These are phyloP conservation scores for Athripsodes cinereus DNA, from an alignment of 2,888 invertebrate genomes.

Conservation along the genomic window DNA sequence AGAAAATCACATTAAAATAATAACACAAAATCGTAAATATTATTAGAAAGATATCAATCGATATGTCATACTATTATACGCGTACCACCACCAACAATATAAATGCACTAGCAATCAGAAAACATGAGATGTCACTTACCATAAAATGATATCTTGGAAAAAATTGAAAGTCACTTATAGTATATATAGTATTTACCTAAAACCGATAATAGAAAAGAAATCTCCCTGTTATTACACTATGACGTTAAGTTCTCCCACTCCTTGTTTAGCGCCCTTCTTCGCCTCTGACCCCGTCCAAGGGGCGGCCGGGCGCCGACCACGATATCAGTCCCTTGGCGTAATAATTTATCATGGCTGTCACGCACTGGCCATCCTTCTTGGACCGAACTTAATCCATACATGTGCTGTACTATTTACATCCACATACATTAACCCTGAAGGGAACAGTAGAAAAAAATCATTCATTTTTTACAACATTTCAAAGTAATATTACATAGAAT, in stretches of 20 bases:
- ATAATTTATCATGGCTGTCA: conserved; percentile 27
- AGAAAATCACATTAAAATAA: neutral
- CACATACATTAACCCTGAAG: neutral
- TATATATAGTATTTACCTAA: no score
- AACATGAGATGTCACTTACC: neutral
- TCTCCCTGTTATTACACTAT: neutral
- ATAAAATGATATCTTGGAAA: neutral
- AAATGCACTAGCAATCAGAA: neutral
- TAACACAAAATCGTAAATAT: neutral
- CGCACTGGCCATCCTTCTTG: conserved; percentile 25
- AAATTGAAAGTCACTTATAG: neutral
- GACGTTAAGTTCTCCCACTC: neutral
- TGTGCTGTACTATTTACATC: conserved; percentile 11
- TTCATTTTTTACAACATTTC: no score
- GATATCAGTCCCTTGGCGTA: conserved; percentile 11
- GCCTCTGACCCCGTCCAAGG: neutral
- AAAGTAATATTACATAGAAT: no score
- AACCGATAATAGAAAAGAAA: neutral
- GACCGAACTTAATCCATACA: conserved; percentile 27
- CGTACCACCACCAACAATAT: no score
- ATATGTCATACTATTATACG: no score
- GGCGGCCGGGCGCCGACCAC: conserved; percentile 1
- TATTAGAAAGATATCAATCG: no score
- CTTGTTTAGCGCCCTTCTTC: neutral
- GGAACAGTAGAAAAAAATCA: no score